These are phyloP conservation scores for Tragelaphus scriptus DNA, from an alignment of 2,113 vertebrate genomes.

Conservation along the genomic window DNA sequence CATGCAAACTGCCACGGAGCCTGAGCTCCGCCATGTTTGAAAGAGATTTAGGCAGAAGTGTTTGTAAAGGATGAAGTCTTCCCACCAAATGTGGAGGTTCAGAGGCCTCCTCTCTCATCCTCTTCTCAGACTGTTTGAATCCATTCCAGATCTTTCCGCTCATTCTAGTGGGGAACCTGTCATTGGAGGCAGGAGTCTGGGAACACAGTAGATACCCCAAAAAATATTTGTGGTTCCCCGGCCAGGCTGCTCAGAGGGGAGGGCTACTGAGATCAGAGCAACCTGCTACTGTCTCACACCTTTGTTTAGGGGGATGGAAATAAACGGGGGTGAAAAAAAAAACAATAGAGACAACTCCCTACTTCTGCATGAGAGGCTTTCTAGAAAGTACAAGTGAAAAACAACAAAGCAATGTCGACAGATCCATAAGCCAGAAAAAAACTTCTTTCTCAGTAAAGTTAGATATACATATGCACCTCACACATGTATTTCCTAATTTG, in stretches of 20 bases:
- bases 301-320: not conserved
- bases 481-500: not conserved
- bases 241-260: not conserved
- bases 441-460: not conserved
- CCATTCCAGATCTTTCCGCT: not conserved
- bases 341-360: not conserved
- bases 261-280: not conserved
- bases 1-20: rapidly evolving
- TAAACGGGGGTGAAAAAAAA: not conserved
- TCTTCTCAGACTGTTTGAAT: not conserved
- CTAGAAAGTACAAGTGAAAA: not conserved
- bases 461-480: not conserved
- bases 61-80: not conserved
- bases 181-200: not conserved
- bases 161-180: not conserved
- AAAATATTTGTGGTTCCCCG: not conserved
- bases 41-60: not conserved
- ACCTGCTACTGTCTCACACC: not conserved
- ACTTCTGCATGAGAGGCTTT: not conserved
- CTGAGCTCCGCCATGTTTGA: not conserved
- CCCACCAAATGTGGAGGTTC: not conserved
- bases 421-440: not conserved
- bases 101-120: not conserved
- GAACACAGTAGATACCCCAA: not conserved
- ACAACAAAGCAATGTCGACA: not conserved